A percentile compares a stretch with the other conserved stretches of the same genome.
phyloP scores from a whole-genome alignment of 2,888 invertebrate species.

The Leptinotarsa haldemani region DNA sequence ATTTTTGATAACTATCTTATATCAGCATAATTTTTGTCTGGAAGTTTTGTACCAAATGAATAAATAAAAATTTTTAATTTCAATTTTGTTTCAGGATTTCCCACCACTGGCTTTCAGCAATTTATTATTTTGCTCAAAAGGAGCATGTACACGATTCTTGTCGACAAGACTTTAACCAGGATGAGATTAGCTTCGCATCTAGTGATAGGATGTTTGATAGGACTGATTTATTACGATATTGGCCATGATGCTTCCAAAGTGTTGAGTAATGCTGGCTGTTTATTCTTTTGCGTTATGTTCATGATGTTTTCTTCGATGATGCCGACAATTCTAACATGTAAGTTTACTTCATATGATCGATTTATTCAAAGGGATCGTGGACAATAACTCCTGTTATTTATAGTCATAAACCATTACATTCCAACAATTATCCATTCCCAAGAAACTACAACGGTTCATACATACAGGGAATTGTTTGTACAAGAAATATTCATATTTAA shows the following conservation, averaged over 20 bases:
- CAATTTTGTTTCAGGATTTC: constrained; percentile 67
- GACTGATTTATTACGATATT: constrained; percentile 92
- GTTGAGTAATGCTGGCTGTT: constrained; percentile 93
- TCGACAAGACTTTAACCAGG: constrained; percentile 90
- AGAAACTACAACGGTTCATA: too few species aligned
- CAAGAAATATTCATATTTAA: too few species aligned
- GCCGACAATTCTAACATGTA: constrained; percentile 98
- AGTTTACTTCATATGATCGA: constrained; percentile 66
- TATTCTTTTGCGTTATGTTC: constrained; percentile 96
- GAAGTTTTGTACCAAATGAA: too few species aligned
- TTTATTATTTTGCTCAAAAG: constrained; percentile 89
- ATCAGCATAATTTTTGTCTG: too few species aligned
- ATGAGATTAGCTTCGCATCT: constrained; percentile 89
- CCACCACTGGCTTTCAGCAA: constrained; percentile 84
- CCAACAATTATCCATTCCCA: too few species aligned
- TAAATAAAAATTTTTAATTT: too few species aligned
- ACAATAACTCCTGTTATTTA: too few species aligned
- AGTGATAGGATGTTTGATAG: constrained; percentile 90
- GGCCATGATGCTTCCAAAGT: constrained; percentile 94
- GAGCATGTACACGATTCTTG: constrained; percentile 83
- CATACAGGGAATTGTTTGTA: too few species aligned
- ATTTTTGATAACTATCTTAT: too few species aligned
- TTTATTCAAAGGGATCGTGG: neutral
- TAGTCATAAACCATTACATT: too few species aligned
- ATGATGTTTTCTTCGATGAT: constrained; percentile 98